These are phyloP conservation scores for Machimus rusticus DNA, from an alignment of 2,888 invertebrate genomes.

Conservation along the genomic window DNA sequence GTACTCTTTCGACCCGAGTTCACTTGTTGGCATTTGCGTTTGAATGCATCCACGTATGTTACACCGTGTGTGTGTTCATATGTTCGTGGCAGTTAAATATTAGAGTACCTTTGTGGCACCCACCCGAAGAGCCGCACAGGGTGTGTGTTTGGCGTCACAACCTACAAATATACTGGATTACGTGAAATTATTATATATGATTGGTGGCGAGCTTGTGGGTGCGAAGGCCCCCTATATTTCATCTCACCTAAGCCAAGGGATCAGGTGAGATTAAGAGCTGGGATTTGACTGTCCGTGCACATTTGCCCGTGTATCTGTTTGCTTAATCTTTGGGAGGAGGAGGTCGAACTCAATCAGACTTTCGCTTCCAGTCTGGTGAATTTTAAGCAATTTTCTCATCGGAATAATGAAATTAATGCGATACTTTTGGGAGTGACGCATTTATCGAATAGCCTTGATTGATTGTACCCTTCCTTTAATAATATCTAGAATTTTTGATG, in stretches of 20 bases:
- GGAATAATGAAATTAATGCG: neutral
- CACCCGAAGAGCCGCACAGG: neutral
- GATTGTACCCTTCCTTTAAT: neutral
- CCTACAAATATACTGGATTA: neutral
- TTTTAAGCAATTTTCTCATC: neutral
- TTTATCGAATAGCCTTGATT: neutral
- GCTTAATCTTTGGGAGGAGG: neutral
- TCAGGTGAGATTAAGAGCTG: neutral
- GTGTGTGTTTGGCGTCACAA: neutral
- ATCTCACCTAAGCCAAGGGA: neutral
- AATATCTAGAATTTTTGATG: neutral
- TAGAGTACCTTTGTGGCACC: neutral
- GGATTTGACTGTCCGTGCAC: conserved; percentile 4
- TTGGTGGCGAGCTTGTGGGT: neutral
- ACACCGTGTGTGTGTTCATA: neutral
- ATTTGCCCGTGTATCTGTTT: neutral
- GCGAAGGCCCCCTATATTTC: conserved; percentile 1
- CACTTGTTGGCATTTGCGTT: neutral
- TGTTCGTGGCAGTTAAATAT: neutral
- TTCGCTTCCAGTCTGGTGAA: neutral
- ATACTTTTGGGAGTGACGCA: neutral
- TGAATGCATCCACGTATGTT: neutral
- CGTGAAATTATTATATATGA: neutral
- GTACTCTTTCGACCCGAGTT: neutral
- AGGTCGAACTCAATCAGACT: neutral